Base-by-base conservation (phyloP, 2,113 vertebrate genomes). In the Passer domesticus region DNA sequence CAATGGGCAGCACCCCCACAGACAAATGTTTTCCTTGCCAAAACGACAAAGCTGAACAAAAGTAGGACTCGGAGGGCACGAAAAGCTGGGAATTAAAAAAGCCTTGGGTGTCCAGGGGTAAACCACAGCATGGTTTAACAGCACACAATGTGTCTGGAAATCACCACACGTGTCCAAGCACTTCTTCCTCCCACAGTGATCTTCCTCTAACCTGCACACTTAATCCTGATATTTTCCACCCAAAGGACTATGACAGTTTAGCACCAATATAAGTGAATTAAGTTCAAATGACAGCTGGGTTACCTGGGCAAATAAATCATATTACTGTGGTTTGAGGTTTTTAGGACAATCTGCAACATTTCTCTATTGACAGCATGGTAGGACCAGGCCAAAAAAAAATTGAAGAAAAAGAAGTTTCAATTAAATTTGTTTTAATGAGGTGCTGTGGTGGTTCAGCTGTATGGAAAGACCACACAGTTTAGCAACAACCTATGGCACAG, bases 281-380 rank as follows among this genome's bases (percentile, higher is more conserved):
- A 72, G 15, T 3, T 37, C 43, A 87, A 83, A 69, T 27, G 8
- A 20, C 43, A 66, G 27, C 53, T 5, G 18, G 9, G 10, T 75
- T 87, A 83, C 31, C 23, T 53, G 37, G 33, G 30, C 7, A 56
- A 87, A n/a, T 52, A 39, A 66, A 5, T 55, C 6, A n/a, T 30
- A 47, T 30, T 1, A 13, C 13, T 49, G 6, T 2, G 6, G 8
- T 31, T 60, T 75, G 25, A 21, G 19, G 0, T 0, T 47, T 76
- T 27, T 10, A 39, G 18, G 23, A 72, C 6, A 87, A 58, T 35
- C 69, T 87, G 22, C 15, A 82, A 76, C 74, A 35, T 46, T 82
- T 91, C 70, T 43, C 37, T 89, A 52, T 69, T 79, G 84, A 53
- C 25, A 79, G 25, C 41, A 27, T 4, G 10, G 20, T 31, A 84